phyloP scores from a whole-genome alignment of 2,797 vertebrate species.

The Clamator glandarius region DNA sequence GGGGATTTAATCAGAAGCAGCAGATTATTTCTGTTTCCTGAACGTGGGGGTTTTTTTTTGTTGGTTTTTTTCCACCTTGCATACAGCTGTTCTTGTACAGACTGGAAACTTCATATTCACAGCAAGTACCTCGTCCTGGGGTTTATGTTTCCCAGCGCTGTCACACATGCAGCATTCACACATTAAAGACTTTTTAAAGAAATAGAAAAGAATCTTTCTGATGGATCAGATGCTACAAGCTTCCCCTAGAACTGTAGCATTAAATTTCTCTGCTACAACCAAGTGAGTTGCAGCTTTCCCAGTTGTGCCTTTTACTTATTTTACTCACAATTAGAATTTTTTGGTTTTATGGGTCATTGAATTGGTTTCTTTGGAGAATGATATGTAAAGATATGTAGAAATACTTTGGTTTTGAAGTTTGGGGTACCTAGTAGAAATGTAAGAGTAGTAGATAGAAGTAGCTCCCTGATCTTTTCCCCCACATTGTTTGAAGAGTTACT shows the following conservation, averaged over 20 bases:
- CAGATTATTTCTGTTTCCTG: constrained; percentile 25
- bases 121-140: constrained; percentile 17
- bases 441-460: background rate
- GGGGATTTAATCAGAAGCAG: constrained; percentile 45
- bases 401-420: background rate
- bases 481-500: background rate
- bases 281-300: background rate
- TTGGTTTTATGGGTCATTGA: background rate
- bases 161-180: background rate
- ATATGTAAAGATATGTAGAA: background rate
- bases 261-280: background rate
- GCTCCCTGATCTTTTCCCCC: background rate
- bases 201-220: background rate
- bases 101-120: background rate
- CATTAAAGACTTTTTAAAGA: background rate
- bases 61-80: background rate
- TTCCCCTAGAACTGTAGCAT: background rate
- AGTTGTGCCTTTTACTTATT: background rate
- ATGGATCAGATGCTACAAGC: background rate
- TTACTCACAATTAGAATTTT: background rate
- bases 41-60: background rate
- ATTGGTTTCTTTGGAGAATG: background rate
- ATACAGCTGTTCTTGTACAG: background rate
- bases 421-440: background rate
- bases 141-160: background rate